Percentiles rank a stretch among this genome's conserved stretches.
Conservation (phyloP, 2,797 vertebrate genomes). For the Gouania willdenowi region DNA sequence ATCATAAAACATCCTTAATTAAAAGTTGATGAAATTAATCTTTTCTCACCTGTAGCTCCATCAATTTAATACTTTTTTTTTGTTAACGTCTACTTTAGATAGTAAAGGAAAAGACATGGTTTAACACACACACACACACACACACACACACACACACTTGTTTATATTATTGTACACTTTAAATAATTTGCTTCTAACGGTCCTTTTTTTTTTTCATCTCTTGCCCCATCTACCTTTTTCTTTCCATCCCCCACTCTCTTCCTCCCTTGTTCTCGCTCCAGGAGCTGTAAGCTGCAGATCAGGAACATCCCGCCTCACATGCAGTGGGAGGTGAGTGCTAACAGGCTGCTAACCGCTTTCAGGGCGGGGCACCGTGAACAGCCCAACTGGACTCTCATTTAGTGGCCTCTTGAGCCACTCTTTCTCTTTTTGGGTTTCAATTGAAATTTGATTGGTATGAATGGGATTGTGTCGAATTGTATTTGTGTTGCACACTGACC, state of each 20-base stretch:
- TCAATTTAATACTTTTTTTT: too few species aligned
- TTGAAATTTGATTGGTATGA: constrained; percentile 15
- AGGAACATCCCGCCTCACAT: constrained; percentile 95
- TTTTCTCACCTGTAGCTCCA: too few species aligned
- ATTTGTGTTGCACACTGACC: not conserved
- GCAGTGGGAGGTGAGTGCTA: constrained; percentile 92
- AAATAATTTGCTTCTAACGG: constrained; percentile 21
- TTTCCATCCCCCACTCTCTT: constrained; percentile 18
- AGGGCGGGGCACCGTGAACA: constrained; percentile 41
- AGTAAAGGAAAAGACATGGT: too few species aligned
- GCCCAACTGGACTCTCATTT: constrained; percentile 33
- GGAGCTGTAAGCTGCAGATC: constrained; percentile 95
- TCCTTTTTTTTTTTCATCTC: not conserved
- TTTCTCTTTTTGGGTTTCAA: constrained; percentile 19
- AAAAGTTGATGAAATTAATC: too few species aligned
- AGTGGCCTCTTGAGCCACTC: constrained; percentile 34
- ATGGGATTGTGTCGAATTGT: not conserved
- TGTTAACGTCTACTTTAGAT: too few species aligned
- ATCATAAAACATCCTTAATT: too few species aligned
- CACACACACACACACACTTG: not conserved
- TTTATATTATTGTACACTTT: constrained; percentile 10
- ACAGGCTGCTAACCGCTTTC: constrained; percentile 48
- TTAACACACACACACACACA: too few species aligned
- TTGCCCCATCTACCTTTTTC: constrained; percentile 13
- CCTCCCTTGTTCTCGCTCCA: constrained; percentile 55